phyloP scores from a whole-genome alignment of 1,140 invertebrate species.

The Lysiphlebus fabarum region DNA sequence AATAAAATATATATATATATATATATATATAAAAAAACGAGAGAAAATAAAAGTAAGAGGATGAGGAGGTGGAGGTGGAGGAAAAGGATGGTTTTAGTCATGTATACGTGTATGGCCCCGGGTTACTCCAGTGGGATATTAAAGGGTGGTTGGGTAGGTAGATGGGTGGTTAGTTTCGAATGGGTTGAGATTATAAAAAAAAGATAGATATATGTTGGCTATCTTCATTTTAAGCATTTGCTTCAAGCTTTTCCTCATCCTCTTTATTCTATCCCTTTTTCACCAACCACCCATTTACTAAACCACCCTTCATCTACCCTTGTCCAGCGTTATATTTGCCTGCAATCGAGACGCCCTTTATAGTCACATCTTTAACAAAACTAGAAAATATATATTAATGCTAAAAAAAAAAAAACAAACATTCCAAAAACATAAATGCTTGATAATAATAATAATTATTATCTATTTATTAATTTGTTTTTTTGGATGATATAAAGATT shows the following conservation, averaged over 20 bases:
- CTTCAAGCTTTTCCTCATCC: conserved; percentile 30
- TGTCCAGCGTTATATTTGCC: conserved; percentile 53
- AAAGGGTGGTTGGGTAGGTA: conserved; percentile 15
- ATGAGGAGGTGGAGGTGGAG: background rate
- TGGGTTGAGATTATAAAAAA: background rate
- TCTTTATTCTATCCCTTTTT: conserved; percentile 27
- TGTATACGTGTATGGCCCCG: conserved; percentile 24
- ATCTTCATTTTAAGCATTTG: conserved; percentile 51
- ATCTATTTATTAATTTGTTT: background rate
- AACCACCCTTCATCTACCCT: conserved; percentile 49
- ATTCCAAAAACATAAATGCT: no score
- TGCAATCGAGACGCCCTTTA: conserved; percentile 41
- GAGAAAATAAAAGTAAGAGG: no score
- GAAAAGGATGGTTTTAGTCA: background rate
- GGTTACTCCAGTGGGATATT: conserved; percentile 23
- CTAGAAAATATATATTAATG: background rate
- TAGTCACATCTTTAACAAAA: conserved; percentile 20
- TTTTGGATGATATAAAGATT: background rate
- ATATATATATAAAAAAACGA: background rate
- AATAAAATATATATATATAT: conserved; percentile 17
- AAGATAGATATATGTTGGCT: conserved; percentile 32
- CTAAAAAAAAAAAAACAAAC: no score
- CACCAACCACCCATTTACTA: conserved; percentile 54
- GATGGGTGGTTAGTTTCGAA: conserved; percentile 18
- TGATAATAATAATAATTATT: no score